Evolutionary conservation across 2,113 vertebrate genomes (phyloP), one percentile per base, ranked within the genome.

Genomic region (Pampusana beccarii): DNA sequence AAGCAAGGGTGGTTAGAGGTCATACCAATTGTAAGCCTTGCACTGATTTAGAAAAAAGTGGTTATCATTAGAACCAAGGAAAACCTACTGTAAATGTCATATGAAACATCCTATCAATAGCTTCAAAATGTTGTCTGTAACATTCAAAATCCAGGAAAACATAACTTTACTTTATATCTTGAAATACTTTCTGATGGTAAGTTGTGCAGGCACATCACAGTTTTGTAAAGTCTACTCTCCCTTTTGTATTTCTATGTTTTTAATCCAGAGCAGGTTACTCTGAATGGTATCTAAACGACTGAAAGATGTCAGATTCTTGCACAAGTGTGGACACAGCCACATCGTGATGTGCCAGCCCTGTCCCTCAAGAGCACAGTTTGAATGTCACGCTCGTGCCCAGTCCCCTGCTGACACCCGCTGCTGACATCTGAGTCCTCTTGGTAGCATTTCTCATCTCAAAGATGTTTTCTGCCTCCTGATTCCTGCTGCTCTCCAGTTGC

Each of bases 381-480:
- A 66, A 73, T 1, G 2, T 10, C 2, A 1, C 17, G 51, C 8
- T 46, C 42, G 19, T 3, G 7, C 34, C 42, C 62, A 46, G 28
- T 13, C 11, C 38, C 46, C 26, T 57, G 50, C 28, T 92, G 81
- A 87, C 48, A 74, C 17, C 46, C 14, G 2, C 51, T 66, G 20
- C n/a, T 42, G 42, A 38, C 19, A 60, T 33, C 31, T 10, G 11
- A 69, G 36, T 29, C 56, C 51, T 84, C n/a, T n/a, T 2, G 1
- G 29, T 33, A 56, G 40, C 11, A 2, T 66, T 90, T 86, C 42
- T 57, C 28, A 57, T 53, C n/a, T 25, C 67, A 57, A 38, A 88
- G 18, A 18, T 64, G 33, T 36, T 67, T 91, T 44, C 53, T 94
- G n/a, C 16, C 80, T 88, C 72, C 48, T 60, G 18, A 82, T 60